Evolutionary conservation across 2,797 vertebrate species (phyloP), one percentile per base, ranked within the genome.

Genomic region (Lutjanus campechanus): DNA sequence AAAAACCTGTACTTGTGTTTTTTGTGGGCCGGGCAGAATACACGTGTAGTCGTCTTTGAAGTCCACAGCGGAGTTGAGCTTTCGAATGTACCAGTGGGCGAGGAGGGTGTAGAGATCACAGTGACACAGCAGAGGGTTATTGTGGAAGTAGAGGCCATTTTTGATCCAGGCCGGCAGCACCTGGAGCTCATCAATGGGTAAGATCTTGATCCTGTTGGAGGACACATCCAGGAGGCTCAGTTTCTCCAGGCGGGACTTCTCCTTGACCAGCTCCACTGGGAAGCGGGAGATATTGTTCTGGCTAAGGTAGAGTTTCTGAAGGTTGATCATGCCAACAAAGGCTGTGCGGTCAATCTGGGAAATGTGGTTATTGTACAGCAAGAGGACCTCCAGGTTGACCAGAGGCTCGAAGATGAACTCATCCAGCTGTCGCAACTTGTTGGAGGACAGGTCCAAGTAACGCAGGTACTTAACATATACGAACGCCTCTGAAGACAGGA

Each of bases 271-370:
- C 89, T 99, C 98, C 89, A 95, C 51, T 0, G 98, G 98, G 85
- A 99, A 98, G 73, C 98, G 97, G 55, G 96, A 89, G 76, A 99
- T 95, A 82, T 93, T 96, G 93, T 99, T 99, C 86, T 97, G 97
- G 80, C 98, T 98, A 85, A 99, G 91, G 89, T 99, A 99, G 51
- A 99, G 95, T 92, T 98, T 99, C 87, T 98, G 98, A 62, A 99
- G 95, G 65, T 90, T 96, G 77, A 20, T 7, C 89, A 97, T 94
- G 75, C 96, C 95, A 0, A 94, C 85, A n/a, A 99, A 99, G 60
- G 98, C 98, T 0, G 94, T 91, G 68, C 96, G 96, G 79, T 99
- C 97, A 69, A 99, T 97, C 47, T 96, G 92, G 29, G 94, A 46
- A 78, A 99, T 98, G 66, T 95, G 95, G 91, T 99, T 99, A 82